Conservation (phyloP, 1,140 invertebrate species). For the Apis cerana region DNA sequence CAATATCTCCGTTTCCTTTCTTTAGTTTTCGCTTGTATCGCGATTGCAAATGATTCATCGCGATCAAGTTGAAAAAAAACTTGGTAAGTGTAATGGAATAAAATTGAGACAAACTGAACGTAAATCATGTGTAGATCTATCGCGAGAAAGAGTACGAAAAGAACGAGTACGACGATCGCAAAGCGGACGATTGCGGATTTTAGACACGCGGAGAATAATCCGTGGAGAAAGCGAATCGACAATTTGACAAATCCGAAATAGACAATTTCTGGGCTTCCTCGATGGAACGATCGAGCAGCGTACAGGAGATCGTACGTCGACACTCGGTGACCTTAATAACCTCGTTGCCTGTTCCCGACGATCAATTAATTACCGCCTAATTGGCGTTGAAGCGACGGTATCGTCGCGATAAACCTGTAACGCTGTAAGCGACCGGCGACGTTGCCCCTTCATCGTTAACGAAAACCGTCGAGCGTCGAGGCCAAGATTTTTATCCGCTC, state of each 20-base stretch:
- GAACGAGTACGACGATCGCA: no score
- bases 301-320: conserved; percentile 34
- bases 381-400: conserved; percentile 65
- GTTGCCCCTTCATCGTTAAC: conserved; percentile 12
- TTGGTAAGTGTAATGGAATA: no score
- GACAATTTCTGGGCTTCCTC: background rate
- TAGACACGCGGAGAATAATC: no score
- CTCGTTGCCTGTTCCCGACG: conserved; percentile 65
- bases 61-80: no score
- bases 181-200: no score
- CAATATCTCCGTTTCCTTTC: no score
- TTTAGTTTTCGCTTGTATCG: no score
- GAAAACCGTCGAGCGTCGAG: background rate
- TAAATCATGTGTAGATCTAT: no score
- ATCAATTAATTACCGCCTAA: conserved; percentile 72
- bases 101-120: no score
- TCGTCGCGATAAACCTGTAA: conserved; percentile 52
- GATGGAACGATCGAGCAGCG: background rate
- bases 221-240: background rate
- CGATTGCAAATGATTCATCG: no score
- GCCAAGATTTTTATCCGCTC: background rate
- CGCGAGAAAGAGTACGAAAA: no score
- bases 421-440: conserved; percentile 32
- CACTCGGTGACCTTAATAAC: conserved; percentile 66
- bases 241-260: background rate